phyloP scores from a whole-genome alignment of 2,888 invertebrate species.

The Nudaria mundana region DNA sequence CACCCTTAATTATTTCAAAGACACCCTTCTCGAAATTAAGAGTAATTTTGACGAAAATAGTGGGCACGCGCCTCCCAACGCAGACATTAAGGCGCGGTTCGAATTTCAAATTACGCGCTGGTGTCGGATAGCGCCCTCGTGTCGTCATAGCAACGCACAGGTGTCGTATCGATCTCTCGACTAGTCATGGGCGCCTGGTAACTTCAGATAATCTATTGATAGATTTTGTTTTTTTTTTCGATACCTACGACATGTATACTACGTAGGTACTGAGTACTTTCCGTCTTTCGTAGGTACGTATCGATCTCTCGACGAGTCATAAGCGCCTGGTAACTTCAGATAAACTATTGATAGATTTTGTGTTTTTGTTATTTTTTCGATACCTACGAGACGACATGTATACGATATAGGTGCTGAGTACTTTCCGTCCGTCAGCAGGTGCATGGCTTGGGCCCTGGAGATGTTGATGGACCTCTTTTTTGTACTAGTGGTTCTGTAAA shows the following conservation, averaged over 20 bases:
- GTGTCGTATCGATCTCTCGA: constrained; percentile 71
- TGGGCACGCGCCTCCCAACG: constrained; percentile 51
- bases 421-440: too few species aligned
- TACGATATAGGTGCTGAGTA: too few species aligned
- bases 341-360: constrained; percentile 20
- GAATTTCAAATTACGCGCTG: constrained; percentile 78
- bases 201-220: constrained; percentile 22
- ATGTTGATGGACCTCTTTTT: too few species aligned
- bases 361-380: background rate
- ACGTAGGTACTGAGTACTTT: too few species aligned
- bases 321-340: constrained; percentile 37
- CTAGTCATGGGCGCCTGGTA: constrained; percentile 40
- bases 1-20: constrained; percentile 46
- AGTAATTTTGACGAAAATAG: constrained; percentile 62
- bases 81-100: constrained; percentile 75
- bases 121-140: constrained; percentile 75
- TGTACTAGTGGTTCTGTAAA: too few species aligned
- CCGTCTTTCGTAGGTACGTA: too few species aligned
- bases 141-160: constrained; percentile 74
- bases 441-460: too few species aligned
- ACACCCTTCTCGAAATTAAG: constrained; percentile 53
- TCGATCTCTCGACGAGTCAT: too few species aligned
- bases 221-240: too few species aligned
- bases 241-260: too few species aligned
- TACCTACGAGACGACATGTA: too few species aligned